These are phyloP conservation scores for Charina bottae DNA, from an alignment of 2,113 vertebrate genomes.

Conservation along the genomic window DNA sequence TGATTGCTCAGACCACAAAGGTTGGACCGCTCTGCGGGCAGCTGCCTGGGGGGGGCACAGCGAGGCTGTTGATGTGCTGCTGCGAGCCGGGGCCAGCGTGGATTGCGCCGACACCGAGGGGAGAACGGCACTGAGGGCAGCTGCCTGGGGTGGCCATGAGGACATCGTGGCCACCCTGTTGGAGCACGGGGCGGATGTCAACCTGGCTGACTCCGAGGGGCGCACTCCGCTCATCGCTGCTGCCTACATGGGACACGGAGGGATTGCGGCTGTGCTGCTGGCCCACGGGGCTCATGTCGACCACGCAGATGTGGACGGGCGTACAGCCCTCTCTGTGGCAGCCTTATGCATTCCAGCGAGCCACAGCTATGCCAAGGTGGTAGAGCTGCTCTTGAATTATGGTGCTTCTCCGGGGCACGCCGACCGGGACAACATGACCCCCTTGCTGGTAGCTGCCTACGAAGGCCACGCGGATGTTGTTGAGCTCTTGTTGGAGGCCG, in stretches of 20 bases:
- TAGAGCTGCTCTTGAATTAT: constrained; percentile 75
- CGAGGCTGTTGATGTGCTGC: constrained; percentile 71
- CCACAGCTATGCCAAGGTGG: constrained; percentile 71
- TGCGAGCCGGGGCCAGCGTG: constrained; percentile 77
- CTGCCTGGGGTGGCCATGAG: constrained; percentile 81
- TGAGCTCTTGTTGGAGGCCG: constrained; percentile 81
- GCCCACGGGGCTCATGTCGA: constrained; percentile 71
- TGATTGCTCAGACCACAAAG: constrained; percentile 76
- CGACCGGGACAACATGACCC: constrained; percentile 80
- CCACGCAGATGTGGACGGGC: constrained; percentile 74
- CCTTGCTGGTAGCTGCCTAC: constrained; percentile 79
- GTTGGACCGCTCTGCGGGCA: constrained; percentile 80
- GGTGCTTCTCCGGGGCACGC: constrained; percentile 75
- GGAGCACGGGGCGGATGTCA: constrained; percentile 69
- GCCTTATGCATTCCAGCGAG: constrained; percentile 76
- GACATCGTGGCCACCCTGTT: constrained; percentile 74
- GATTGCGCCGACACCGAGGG: constrained; percentile 76
- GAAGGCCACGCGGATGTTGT: constrained; percentile 78
- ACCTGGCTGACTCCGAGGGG: constrained; percentile 75
- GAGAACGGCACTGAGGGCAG: constrained; percentile 79
- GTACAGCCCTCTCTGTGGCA: constrained; percentile 78
- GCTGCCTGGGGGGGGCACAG: constrained; percentile 77
- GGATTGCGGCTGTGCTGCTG: constrained; percentile 75
- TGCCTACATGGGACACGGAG: constrained; percentile 81
- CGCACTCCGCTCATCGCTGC: constrained; percentile 80